These are phyloP conservation scores for Rhodophaea formosa DNA, from an alignment of 2,888 invertebrate genomes.

Conservation along the genomic window DNA sequence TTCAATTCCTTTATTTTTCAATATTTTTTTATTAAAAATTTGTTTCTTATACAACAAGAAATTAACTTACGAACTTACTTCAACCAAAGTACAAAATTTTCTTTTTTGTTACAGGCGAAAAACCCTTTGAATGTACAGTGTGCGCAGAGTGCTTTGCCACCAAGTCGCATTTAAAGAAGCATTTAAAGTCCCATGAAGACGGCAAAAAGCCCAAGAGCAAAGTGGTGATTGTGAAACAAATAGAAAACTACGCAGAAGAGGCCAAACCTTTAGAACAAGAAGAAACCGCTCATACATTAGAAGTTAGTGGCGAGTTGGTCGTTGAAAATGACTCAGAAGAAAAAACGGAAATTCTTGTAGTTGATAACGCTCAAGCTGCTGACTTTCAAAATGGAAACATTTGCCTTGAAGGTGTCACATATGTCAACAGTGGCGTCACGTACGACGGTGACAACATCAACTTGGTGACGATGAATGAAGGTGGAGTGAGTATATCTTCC, in stretches of 20 bases:
- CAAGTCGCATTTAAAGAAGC: slow-evolving; percentile 57
- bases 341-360: slow-evolving; percentile 49
- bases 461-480: slow-evolving; percentile 54
- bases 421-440: slow-evolving; percentile 35
- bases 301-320: slow-evolving; percentile 51
- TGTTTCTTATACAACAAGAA: too few species aligned
- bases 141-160: slow-evolving; percentile 57
- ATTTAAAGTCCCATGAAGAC: slow-evolving; percentile 50
- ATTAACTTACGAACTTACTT: too few species aligned
- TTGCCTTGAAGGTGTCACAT: slow-evolving; percentile 35
- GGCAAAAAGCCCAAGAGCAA: slow-evolving; percentile 38
- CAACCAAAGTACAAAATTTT: neutral
- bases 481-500: slow-evolving; percentile 46
- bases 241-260: slow-evolving; percentile 16
- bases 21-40: too few species aligned
- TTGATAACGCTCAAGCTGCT: slow-evolving; percentile 40
- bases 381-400: slow-evolving; percentile 34
- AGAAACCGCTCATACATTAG: slow-evolving; percentile 34
- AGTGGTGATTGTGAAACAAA: slow-evolving; percentile 33
- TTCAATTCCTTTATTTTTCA: too few species aligned
- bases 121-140: slow-evolving; percentile 61
- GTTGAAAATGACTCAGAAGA: slow-evolving; percentile 48
- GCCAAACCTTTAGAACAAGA: slow-evolving; percentile 2
- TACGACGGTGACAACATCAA: slow-evolving; percentile 44
- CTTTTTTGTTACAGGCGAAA: slow-evolving; percentile 54